Conservation (phyloP, 2,797 vertebrate species). For the Microctenopoma lineatum region DNA sequence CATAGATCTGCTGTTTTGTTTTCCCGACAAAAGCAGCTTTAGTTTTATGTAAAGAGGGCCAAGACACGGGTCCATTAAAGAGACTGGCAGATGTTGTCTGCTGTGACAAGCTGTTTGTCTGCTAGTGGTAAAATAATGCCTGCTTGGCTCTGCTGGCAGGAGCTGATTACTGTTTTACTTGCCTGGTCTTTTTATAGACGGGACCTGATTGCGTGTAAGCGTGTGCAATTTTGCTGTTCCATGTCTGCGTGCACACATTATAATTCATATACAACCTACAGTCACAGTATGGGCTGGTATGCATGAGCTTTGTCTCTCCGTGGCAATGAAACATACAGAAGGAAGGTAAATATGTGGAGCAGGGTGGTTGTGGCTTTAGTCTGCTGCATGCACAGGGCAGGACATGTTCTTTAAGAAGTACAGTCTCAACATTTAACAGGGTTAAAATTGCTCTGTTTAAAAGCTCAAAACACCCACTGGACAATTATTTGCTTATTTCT, state of each 20-base stretch:
- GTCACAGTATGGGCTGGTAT: slow-evolving; percentile 4
- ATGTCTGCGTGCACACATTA: slow-evolving; percentile 10
- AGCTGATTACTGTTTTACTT: slow-evolving; percentile 74
- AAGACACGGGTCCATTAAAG: slow-evolving; percentile 48
- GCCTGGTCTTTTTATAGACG: slow-evolving; percentile 66
- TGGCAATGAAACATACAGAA: slow-evolving; percentile 19
- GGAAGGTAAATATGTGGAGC: slow-evolving; percentile 16
- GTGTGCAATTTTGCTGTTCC: slow-evolving; percentile 27
- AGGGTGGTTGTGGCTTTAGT: slow-evolving; percentile 35
- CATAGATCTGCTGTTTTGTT: slow-evolving; percentile 33
- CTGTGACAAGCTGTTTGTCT: slow-evolving; percentile 70
- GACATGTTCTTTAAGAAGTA: slow-evolving; percentile 42
- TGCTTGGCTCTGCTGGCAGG: slow-evolving; percentile 53
- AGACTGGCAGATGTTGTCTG: slow-evolving; percentile 71
- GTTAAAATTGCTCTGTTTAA: slow-evolving; percentile 38
- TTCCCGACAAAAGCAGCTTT: slow-evolving; percentile 47
- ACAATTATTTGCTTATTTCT: background rate
- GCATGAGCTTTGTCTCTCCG: slow-evolving; percentile 15
- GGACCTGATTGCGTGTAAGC: slow-evolving; percentile 38
- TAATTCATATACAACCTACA: slow-evolving; percentile 8
- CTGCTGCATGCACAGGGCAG: slow-evolving; percentile 25
- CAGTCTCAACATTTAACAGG: slow-evolving; percentile 48
- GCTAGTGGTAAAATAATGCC: slow-evolving; percentile 64
- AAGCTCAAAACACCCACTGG: slow-evolving; percentile 32
- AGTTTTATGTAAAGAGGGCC: slow-evolving; percentile 56